phyloP scores from a whole-genome alignment of 1,140 invertebrate species.

The Solen grandis region DNA sequence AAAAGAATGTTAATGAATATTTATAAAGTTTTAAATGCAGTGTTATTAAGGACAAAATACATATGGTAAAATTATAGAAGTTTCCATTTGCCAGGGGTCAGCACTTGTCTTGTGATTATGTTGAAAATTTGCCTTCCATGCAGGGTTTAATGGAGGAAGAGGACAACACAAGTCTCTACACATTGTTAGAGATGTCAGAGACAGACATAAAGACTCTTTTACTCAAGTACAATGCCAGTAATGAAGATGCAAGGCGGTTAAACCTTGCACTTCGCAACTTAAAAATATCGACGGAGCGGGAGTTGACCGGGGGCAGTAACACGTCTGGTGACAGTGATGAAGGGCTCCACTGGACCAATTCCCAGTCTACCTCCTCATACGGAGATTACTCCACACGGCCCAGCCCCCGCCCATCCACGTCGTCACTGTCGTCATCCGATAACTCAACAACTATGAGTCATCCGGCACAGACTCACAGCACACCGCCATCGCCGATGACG shows the following conservation, averaged over 20 bases:
- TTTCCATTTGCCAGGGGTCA: no score
- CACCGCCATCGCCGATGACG: slow-evolving; percentile 74
- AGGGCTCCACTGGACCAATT: slow-evolving; percentile 90
- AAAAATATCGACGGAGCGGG: slow-evolving; percentile 90
- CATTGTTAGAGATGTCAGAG: slow-evolving; percentile 90
- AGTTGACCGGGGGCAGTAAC: no score
- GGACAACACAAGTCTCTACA: slow-evolving; percentile 84
- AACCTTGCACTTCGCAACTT: slow-evolving; percentile 92
- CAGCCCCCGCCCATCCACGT: slow-evolving; percentile 74
- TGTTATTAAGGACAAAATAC: no score
- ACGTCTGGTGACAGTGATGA: slow-evolving; percentile 83
- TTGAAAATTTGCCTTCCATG: no score
- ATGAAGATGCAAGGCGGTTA: slow-evolving; percentile 90
- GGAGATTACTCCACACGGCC: slow-evolving; percentile 66
- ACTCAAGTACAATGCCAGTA: slow-evolving; percentile 84
- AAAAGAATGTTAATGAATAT: no score
- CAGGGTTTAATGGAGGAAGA: slow-evolving; percentile 74
- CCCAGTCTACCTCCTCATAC: slow-evolving; percentile 66
- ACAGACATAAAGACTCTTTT: slow-evolving; percentile 89
- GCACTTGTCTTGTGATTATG: no score
- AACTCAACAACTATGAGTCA: slow-evolving; percentile 46
- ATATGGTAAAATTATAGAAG: no score
- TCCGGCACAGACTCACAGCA: slow-evolving; percentile 73
- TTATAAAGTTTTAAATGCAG: no score
- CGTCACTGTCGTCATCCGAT: slow-evolving; percentile 73